Conservation (phyloP, 2,797 vertebrate species). For the Sarcophilus harrisii region DNA sequence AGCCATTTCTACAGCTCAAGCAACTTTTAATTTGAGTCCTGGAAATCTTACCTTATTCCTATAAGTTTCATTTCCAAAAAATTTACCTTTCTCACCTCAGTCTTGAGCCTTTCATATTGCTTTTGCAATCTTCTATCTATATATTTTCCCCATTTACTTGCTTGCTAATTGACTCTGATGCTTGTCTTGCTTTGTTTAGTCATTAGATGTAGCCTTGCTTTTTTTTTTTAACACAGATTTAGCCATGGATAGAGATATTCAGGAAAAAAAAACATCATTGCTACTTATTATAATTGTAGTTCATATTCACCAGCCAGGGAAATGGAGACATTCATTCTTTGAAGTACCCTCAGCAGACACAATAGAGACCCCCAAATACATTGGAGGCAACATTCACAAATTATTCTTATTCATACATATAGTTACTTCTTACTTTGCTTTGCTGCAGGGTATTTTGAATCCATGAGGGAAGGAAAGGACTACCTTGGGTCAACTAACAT, state of each 20-base stretch:
- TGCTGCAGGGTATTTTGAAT: neutral
- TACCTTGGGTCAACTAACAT: neutral
- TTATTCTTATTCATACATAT: neutral
- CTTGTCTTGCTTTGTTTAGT: neutral
- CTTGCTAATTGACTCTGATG: neutral
- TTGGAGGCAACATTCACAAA: neutral
- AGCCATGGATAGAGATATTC: neutral
- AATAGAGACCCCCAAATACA: neutral
- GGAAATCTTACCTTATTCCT: neutral
- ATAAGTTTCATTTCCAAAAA: neutral
- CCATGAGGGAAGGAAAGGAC: too few species aligned
- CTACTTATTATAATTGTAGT: neutral
- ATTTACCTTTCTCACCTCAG: neutral
- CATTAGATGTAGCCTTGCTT: neutral
- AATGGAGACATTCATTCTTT: neutral
- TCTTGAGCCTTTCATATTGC: neutral
- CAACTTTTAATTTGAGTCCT: neutral
- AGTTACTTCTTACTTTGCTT: neutral
- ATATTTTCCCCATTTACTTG: neutral
- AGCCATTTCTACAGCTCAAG: neutral
- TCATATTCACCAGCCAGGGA: neutral
- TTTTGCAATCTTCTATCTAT: neutral
- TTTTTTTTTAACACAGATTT: neutral
- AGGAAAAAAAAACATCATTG: neutral
- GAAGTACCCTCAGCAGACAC: neutral